Percentiles rank a stretch among this genome's conserved stretches.
Conservation (phyloP, 2,797 vertebrate genomes). For the Moxostoma hubbsi region DNA sequence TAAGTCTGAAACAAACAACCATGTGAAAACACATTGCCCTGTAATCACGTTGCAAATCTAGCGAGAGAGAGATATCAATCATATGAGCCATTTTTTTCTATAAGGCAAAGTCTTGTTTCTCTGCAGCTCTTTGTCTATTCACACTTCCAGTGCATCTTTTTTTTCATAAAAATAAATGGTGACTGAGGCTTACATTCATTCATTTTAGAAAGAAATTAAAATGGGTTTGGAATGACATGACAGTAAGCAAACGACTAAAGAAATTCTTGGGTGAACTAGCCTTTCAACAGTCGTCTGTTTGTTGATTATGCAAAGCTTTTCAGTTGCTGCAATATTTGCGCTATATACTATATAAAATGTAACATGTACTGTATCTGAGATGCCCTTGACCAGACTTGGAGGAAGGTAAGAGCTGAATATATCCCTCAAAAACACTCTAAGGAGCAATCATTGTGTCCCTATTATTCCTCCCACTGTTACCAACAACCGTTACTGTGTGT, state of each 20-base stretch:
- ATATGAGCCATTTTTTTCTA: not conserved
- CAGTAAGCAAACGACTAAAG: no score
- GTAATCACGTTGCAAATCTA: slow-evolving; percentile 24
- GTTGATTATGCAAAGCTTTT: no score
- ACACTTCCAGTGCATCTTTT: no score
- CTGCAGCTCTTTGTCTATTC: not conserved
- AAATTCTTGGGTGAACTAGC: no score
- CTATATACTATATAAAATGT: not conserved
- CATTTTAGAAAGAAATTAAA: no score
- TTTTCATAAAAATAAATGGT: no score
- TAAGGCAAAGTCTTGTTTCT: slow-evolving; percentile 2
- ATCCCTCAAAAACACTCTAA: slow-evolving; percentile 20
- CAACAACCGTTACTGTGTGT: slow-evolving; percentile 40
- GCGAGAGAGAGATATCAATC: slow-evolving; percentile 35
- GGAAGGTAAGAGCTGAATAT: not conserved
- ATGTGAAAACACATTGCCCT: slow-evolving; percentile 25
- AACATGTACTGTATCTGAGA: slow-evolving; percentile 5
- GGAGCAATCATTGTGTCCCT: slow-evolving; percentile 53
- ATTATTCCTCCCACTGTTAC: slow-evolving; percentile 35
- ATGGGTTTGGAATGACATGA: no score
- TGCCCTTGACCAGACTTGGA: slow-evolving; percentile 30
- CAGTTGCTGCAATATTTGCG: no score
- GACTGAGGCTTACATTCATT: no score
- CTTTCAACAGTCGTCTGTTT: no score
- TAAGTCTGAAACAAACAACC: slow-evolving; percentile 4